phyloP scores from a whole-genome alignment of 2,888 invertebrate genomes.

The Megalurothrips usitatus region DNA sequence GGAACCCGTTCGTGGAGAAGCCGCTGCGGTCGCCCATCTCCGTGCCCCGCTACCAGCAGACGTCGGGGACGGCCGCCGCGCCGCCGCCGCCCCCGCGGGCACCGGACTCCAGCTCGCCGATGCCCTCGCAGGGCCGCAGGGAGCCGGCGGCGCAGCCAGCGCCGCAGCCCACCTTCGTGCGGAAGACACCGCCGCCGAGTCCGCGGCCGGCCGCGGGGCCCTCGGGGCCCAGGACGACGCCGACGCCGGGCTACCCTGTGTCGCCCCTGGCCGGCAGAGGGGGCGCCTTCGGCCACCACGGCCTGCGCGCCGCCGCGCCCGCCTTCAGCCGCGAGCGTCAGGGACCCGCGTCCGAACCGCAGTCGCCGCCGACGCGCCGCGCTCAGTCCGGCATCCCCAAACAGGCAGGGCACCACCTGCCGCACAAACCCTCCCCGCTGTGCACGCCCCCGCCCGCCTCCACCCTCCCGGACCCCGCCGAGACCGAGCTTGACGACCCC shows the following conservation, averaged over 20 bases:
- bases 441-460: conserved; percentile 45
- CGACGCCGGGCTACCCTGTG: background rate
- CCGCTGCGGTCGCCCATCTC: conserved; percentile 23
- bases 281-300: background rate
- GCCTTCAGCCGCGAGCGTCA: conserved; percentile 36
- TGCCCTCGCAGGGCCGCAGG: conserved; percentile 37
- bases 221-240: conserved; percentile 35
- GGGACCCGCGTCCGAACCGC: conserved; percentile 33
- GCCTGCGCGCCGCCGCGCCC: conserved; percentile 36
- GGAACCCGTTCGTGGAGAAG: conserved; percentile 13
- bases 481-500: conserved; percentile 40
- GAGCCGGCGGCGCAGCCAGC: conserved; percentile 40
- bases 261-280: background rate
- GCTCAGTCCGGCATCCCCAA: conserved; percentile 36
- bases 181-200: conserved; percentile 41
- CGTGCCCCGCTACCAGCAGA: conserved; percentile 8
- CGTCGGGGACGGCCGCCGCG: background rate
- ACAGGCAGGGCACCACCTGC: conserved; percentile 44
- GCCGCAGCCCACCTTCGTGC: conserved; percentile 37
- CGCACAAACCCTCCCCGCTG: conserved; percentile 43
- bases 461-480: conserved; percentile 44
- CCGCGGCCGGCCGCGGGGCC: conserved; percentile 38
- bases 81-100: conserved; percentile 25
- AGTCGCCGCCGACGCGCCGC: conserved; percentile 3
- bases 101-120: conserved; percentile 31